Evolutionary conservation across 2,113 vertebrate genomes (phyloP), one percentile per base, ranked within the genome.

Genomic region (Stomatorhinus ivindoensis): DNA sequence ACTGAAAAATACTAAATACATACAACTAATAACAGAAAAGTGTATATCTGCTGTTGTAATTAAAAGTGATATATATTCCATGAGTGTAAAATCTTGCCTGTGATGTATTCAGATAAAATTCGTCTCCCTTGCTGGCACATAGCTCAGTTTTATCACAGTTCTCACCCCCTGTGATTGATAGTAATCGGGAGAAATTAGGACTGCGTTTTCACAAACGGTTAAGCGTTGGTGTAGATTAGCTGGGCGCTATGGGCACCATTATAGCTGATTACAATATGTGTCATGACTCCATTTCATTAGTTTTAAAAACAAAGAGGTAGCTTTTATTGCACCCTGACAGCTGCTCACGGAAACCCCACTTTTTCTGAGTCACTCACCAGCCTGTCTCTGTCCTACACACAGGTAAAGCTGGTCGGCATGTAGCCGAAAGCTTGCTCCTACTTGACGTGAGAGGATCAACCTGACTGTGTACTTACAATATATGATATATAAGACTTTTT

Each of bases 21-120:
- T 46, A 15, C 35, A n/a, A 3, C 39, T 84, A 46, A n/a, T 47
- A 24, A 46, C 44, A 84, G 31, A 19, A 83, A 83, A 84, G 44
- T 84, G 44, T 84, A 84, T 84, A 84, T 84, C 39, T 84, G 44
- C 82, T n/a, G 39, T 84, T 84, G 82, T 84, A 84, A 84, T 84
- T 84, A 84, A 84, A 84, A 84, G 39, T 24, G 42, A 84, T 47
- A 84, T n/a, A 47, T 84, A 84, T 47, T n/a, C 44, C 24, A 47
- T 21, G 21, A 47, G 44, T n/a, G 44, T 47, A 46, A 84, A 84
- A 84, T 47, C 13, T 46, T 47, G 19, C 42, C 47, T 84, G 80
- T 10, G 19, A 39, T 84, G 17, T 24, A 84, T 84, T 84, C 19
- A 44, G 39, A 35, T 76, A 39, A 47, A 47, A 84, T 82, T 19